Evolutionary conservation across 2,797 vertebrate species (phyloP).

Genomic region (Coccyzus lansbergi): DNA sequence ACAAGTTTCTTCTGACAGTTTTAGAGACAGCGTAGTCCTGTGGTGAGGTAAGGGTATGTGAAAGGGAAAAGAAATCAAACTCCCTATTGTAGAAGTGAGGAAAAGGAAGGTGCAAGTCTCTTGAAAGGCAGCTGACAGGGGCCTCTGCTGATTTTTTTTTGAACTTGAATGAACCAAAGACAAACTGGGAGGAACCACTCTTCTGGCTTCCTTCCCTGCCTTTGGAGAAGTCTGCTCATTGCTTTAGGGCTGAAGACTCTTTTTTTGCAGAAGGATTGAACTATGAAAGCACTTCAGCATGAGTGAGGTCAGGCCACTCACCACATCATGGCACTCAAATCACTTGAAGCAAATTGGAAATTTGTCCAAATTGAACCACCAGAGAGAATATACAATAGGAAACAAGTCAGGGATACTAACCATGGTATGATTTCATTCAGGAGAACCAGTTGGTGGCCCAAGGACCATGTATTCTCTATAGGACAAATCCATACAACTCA

Average conservation of each 20-base stretch:
- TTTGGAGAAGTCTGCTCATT: not conserved
- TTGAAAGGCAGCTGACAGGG: not conserved
- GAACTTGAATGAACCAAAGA: not conserved
- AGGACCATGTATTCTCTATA: fast-evolving
- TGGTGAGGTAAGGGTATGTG: not conserved
- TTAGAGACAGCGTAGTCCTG: not conserved
- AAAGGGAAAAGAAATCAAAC: not conserved
- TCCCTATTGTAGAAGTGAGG: not conserved
- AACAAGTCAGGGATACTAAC: not conserved
- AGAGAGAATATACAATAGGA: not conserved
- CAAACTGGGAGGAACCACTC: not conserved
- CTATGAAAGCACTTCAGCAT: not conserved
- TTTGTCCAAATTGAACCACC: not conserved
- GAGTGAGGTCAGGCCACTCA: not conserved
- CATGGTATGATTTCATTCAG: not conserved
- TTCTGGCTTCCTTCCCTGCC: not conserved
- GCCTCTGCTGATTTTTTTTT: not conserved
- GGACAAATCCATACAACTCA: not conserved
- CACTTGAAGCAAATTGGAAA: not conserved
- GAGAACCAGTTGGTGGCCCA: not conserved
- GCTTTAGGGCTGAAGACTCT: not conserved
- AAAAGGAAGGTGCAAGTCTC: not conserved
- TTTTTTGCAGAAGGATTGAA: not conserved
- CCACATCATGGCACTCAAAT: not conserved
- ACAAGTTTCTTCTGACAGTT: not conserved